phyloP scores from a whole-genome alignment of 1,140 invertebrate genomes.

The Sarcophaga peregrina region DNA sequence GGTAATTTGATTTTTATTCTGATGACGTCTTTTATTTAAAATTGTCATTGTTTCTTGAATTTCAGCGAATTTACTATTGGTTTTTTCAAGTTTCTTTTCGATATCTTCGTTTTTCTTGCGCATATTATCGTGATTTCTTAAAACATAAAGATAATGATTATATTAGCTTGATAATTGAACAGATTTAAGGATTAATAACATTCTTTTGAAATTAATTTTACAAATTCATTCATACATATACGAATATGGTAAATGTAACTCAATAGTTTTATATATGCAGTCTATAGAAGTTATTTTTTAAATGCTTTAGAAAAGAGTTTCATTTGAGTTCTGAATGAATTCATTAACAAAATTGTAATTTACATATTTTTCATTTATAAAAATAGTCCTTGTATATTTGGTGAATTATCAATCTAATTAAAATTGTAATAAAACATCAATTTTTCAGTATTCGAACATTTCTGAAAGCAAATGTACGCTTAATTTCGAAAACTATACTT shows the following conservation, averaged over 20 bases:
- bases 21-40: slow-evolving; percentile 74
- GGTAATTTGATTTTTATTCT: slow-evolving; percentile 73
- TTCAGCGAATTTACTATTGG: slow-evolving; percentile 72
- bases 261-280: too few species aligned
- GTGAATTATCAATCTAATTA: neutral
- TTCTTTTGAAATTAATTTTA: too few species aligned
- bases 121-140: slow-evolving; percentile 70
- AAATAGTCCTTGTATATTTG: neutral
- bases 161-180: too few species aligned
- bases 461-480: neutral
- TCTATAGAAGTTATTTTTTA: too few species aligned
- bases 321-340: neutral
- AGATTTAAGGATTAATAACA: too few species aligned
- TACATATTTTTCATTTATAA: neutral
- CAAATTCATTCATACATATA: too few species aligned
- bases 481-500: slow-evolving; percentile 53
- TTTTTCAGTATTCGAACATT: too few species aligned
- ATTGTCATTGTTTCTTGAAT: slow-evolving; percentile 73
- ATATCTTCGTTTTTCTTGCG: slow-evolving; percentile 72
- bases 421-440: too few species aligned
- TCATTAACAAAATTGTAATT: neutral
- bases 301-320: neutral
- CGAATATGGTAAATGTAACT: too few species aligned
- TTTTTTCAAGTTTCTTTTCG: slow-evolving; percentile 68
- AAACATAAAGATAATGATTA: neutral